Conservation (phyloP, 2,113 vertebrate species). For the Ornithorhynchus anatinus region DNA sequence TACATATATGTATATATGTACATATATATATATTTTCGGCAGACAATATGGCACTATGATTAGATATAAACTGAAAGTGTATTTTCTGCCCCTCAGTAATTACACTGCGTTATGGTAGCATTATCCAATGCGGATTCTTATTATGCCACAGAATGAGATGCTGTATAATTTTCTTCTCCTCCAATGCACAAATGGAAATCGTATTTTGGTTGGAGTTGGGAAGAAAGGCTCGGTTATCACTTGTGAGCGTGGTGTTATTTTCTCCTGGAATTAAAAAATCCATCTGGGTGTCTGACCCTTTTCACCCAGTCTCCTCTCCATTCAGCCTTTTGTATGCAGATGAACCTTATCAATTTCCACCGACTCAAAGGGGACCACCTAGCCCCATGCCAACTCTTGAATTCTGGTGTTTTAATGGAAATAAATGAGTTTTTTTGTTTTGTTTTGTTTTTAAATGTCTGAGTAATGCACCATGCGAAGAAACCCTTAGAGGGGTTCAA, state of each 20-base stretch:
- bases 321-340: conserved; percentile 85
- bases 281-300: conserved; percentile 77
- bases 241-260: conserved; percentile 79
- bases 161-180: conserved; percentile 83
- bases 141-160: conserved; percentile 80
- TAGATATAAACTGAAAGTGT: conserved; percentile 81
- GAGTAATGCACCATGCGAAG: conserved; percentile 61
- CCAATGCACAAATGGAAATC: conserved; percentile 76
- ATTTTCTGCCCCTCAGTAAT: conserved; percentile 83
- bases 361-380: conserved; percentile 67
- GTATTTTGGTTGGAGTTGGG: conserved; percentile 78
- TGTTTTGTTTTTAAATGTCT: conserved; percentile 59
- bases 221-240: conserved; percentile 83
- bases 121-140: conserved; percentile 78
- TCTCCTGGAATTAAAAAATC: conserved; percentile 81
- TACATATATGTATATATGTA: too few species aligned
- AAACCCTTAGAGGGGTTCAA: conserved; percentile 46
- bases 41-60: conserved; percentile 78
- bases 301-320: conserved; percentile 77
- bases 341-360: conserved; percentile 82
- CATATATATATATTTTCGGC: too few species aligned
- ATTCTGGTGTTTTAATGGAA: conserved; percentile 60
- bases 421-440: conserved; percentile 53
- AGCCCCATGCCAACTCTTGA: conserved; percentile 61
- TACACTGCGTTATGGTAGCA: conserved; percentile 79